Base-by-base conservation (phyloP, 2,797 vertebrate species). In the Dryobates pubescens region DNA sequence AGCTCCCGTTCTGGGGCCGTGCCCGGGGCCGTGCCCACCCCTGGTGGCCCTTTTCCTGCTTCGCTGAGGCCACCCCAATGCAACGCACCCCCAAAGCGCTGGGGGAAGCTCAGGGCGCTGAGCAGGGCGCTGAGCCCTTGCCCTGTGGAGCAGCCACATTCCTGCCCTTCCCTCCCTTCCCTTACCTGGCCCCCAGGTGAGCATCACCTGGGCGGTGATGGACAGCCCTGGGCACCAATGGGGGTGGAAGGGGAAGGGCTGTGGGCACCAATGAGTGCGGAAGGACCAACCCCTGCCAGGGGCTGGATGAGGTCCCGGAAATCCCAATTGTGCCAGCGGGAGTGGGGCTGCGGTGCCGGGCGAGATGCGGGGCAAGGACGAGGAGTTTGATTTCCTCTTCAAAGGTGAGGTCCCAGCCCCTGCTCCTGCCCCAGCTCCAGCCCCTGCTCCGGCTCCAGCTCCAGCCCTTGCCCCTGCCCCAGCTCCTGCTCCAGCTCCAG, bases 371-470 rank as follows among this genome's bases (percentile, higher is more conserved):
- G 97, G 96, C 96, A 98, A 98, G 96, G 98, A 99, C 7, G 98
- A 99, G 89, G 98, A 99, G 47, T 99, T 98, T 58, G 98, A 99
- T 87, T 99, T 98, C 90, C 98, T 99, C 18, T 99, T 99, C 88
- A 99, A 99, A 98, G 98, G 98, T 91, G 88, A 34, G 36, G 85
- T 92, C 0, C 10, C 23, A n/a, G 6, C 32, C 17, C 32, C 10
- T 30, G 17, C 16, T 27, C 3, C 23, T 2, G 32, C 29, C 43
- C 43, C 36, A 8, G 8, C 36, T 36, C 36, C 36, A 36, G 36
- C 36, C 36, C 36, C 36, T 8, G 36, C 36, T 36, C 36, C 36
- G 36, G 36, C 36, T 41, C 72, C 77, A 41, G 81, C 72, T 43
- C 0, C 34, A 14, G 59, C 26, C 51, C 22, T 49, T 24, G 49